Percentiles rank a stretch among this genome's conserved stretches.
Evolutionary conservation across 2,888 invertebrate genomes (phyloP).

Genomic region (Ecliptopera silaceata): DNA sequence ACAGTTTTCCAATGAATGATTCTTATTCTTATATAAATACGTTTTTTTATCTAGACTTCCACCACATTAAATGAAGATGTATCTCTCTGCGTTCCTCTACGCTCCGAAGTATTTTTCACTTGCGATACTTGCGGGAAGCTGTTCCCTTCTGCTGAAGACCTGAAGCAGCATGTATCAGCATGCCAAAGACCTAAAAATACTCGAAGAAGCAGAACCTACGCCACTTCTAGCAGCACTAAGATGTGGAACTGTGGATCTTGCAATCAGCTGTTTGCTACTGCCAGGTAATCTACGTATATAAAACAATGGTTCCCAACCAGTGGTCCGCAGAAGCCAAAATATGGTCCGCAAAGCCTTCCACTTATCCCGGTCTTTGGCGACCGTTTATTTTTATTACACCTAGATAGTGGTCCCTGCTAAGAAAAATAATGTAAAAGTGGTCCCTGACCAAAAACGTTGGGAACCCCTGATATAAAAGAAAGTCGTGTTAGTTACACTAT

Average conservation of each 20-base stretch:
- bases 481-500: too few species aligned
- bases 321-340: too few species aligned
- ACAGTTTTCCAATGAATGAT: too few species aligned
- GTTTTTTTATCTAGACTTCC: constrained; percentile 19
- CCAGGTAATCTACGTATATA: constrained; percentile 58
- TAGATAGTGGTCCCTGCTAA: too few species aligned
- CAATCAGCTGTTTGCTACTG: constrained; percentile 74
- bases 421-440: too few species aligned
- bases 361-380: too few species aligned
- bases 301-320: too few species aligned
- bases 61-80: constrained; percentile 16
- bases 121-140: constrained; percentile 58
- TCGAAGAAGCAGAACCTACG: constrained; percentile 50
- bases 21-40: too few species aligned
- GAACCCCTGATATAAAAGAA: too few species aligned
- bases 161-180: constrained; percentile 50
- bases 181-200: constrained; percentile 49
- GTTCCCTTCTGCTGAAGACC: constrained; percentile 52
- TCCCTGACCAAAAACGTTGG: too few species aligned
- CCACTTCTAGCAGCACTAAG: constrained; percentile 57
- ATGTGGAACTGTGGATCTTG: constrained; percentile 81
- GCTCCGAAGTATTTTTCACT: constrained; percentile 47
- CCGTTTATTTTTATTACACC: too few species aligned
- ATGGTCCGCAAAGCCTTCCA: too few species aligned
- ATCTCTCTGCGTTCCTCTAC: constrained; percentile 19